Percentiles rank a stretch among this genome's conserved stretches.
phyloP scores from a whole-genome alignment of 2,797 vertebrate species.

The Erpetoichthys calabaricus region DNA sequence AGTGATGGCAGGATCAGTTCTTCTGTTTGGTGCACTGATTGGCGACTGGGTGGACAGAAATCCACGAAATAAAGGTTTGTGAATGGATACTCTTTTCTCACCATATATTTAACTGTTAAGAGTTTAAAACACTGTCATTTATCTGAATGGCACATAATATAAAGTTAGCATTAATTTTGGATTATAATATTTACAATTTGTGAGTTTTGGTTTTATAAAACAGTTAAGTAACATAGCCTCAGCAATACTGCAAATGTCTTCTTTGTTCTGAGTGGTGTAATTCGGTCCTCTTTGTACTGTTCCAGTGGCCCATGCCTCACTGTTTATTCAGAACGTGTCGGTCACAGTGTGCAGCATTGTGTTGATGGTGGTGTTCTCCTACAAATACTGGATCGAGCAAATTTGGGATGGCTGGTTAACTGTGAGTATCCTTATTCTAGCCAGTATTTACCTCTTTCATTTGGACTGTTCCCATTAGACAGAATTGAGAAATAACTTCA shows the following conservation, averaged over 20 bases:
- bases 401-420: conserved; percentile 54
- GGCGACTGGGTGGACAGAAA: conserved; percentile 66
- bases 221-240: no score
- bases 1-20: conserved; percentile 53
- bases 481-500: no score
- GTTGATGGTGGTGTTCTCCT: conserved; percentile 56
- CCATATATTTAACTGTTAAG: no score
- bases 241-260: not conserved
- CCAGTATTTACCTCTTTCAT: no score
- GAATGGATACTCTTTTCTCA: no score
- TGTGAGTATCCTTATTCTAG: conserved; percentile 35
- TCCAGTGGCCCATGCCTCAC: conserved; percentile 50
- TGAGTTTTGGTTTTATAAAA: no score
- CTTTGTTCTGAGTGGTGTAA: no score
- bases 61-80: conserved; percentile 59
- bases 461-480: no score
- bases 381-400: conserved; percentile 48
- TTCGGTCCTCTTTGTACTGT: conserved; percentile 13
- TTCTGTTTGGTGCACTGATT: conserved; percentile 57
- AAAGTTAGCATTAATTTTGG: no score
- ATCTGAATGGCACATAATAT: no score
- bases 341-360: conserved; percentile 50
- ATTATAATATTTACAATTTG: no score
- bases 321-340: conserved; percentile 60
- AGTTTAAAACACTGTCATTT: no score